Evolutionary conservation across 1,140 invertebrate genomes (phyloP), one percentile per base, ranked within the genome.

Genomic region (Heliconius melpomene): DNA sequence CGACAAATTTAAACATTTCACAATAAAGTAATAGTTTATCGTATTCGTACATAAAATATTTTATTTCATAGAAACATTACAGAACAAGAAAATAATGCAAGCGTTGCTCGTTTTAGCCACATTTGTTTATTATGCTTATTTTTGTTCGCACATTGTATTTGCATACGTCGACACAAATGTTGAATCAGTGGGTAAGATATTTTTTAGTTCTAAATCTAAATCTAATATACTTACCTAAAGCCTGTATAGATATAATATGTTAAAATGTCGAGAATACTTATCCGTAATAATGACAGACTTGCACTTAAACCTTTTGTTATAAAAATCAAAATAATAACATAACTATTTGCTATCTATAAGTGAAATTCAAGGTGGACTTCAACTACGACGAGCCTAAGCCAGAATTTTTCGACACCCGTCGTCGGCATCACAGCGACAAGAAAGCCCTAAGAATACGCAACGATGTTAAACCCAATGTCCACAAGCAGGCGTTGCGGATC

Each of bases 401-500:
- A 50, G 60, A 74, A 7, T 16, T 66, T 26, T 13, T 29, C 2
- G 16, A 79, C 57, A 80, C 79, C 6, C 78, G 82, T 7, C 84
- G 84, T 18, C 78, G 80, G 1, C 72, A 78, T n/a, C 80, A 79
- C 9, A 40, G 78, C n/a, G 54, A 75, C 23, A 85, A 89, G 26
- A 66, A 77, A 8, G 52, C 77, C 1, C 76, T 90, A 0, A 81
- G 90, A 20, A 88, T 91, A 40, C 83, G 88, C 1, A 90, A 91
- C 77, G 85, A 86, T 23, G 82, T 85, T 60, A 80, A 81, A 0
- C 54, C 74, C 0, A 79, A 81, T 9, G 11, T 75, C 3, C 74
- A 83, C 52, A 86, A 86, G 23, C 52, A 81, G 0, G 74, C n/a
- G 11, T 74, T 89, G 3, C 78, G 86, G n/a, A 90, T 93, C 23